Evolutionary conservation across 2,888 invertebrate genomes (phyloP).

Genomic region (Hydropsyche betteni): DNA sequence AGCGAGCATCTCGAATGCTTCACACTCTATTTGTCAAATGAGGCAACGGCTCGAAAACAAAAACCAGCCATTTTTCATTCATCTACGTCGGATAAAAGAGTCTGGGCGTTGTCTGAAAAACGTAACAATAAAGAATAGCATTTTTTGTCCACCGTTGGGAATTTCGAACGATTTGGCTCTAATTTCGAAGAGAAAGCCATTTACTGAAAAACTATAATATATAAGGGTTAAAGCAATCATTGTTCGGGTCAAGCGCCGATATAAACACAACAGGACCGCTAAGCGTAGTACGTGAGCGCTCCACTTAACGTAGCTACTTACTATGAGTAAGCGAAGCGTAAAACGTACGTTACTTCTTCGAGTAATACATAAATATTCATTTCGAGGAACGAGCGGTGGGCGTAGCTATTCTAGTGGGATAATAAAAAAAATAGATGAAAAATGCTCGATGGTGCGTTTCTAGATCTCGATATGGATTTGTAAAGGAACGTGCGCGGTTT

Average conservation of each 20-base stretch:
- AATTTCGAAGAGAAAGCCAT: slow-evolving; percentile 9
- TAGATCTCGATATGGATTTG: neutral
- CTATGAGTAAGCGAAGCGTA: neutral
- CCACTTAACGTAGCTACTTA: slow-evolving; percentile 17
- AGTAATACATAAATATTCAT: neutral
- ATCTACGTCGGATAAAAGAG: neutral
- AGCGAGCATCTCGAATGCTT: neutral
- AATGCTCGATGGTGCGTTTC: neutral
- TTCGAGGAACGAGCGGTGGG: neutral
- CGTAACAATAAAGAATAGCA: neutral
- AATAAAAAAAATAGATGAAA: neutral
- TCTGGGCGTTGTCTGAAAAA: neutral
- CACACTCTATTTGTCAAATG: slow-evolving; percentile 26
- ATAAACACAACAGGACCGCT: slow-evolving; percentile 23
- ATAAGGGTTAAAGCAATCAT: slow-evolving; percentile 2
- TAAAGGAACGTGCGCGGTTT: neutral
- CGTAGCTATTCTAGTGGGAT: neutral
- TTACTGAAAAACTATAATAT: neutral
- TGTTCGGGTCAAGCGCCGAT: neutral
- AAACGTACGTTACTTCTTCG: neutral
- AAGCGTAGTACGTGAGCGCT: slow-evolving; percentile 17
- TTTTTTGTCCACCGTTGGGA: too few relatives aligned
- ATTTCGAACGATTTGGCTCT: too few relatives aligned
- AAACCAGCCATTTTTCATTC: slow-evolving; percentile 8
- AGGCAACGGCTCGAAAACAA: slow-evolving; percentile 21